Evolutionary conservation across 2,797 vertebrate genomes (phyloP), one percentile per base, ranked within the genome.

Genomic region (Pampus argenteus): DNA sequence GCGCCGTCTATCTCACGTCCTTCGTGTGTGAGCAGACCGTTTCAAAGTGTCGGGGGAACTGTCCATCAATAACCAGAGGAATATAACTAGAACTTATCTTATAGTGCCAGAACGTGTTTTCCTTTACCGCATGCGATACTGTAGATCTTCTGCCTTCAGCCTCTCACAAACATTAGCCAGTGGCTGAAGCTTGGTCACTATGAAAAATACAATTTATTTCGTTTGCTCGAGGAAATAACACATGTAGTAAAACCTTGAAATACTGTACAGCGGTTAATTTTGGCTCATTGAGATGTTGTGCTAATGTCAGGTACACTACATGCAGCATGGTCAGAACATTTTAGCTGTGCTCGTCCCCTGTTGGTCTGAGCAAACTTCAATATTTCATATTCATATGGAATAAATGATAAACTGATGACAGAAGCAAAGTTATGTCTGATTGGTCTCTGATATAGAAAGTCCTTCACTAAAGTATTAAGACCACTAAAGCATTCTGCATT

Each of bases 1-100:
- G 47, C 47, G 22, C 23, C 22, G 25, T 54, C 52, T 74, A 78
- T 74, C 78, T 65, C 34, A 15, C 13, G 26, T 65, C 48, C 38
- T 42, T 36, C 69, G 79, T 62, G 14, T 28, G 36, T 13, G 17
- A n/a, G 22, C 50, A 44, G 14, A 2, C 66, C 6, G 58, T 51
- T 18, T 55, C 22, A 34, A 11, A 20, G 15, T 2, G 14, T 9
- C 34, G 17, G 28, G 7, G 3, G 36, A 68, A 52, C 42, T 51
- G 36, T 65, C 63, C 20, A 10, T 23, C 18, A 66, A 36, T 20
- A 55, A 36, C 25, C 8, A 45, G 10, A 48, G 11, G 18, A 61
- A 70, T 42, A 61, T 31, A 22, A 66, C 7, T 74, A 34, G 6
- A 45, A 62, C 59, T 58, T 84, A 84, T 90, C 84, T 65, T 20